Base-by-base conservation (phyloP, 2,888 invertebrate species). In the Gisinianus flammeolus region DNA sequence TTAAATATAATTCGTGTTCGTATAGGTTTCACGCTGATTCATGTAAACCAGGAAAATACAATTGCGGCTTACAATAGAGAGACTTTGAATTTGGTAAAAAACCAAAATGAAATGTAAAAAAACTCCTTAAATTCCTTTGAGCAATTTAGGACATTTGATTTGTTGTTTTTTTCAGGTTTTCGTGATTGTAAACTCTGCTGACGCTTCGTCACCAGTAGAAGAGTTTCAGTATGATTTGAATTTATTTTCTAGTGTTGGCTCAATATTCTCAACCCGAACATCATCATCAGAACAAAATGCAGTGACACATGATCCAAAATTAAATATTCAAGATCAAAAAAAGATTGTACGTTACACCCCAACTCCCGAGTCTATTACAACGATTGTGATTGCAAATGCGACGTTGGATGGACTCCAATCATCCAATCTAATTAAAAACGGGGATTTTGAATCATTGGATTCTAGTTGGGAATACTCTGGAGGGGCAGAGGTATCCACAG, bases 11-110 rank as follows among this genome's bases (percentile, higher is more conserved):
- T 66, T 44, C 6, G 1, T 24, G 56, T 62, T 2, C 19, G 0
- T 19, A 35, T n/a, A 84, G 84, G 84, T 12, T 82, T 69, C 58
- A 75, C 79, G 26, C 67, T 84, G n/a, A 56, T 84, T 35, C 64
- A 76, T 2, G 58, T 79, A 4, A 83, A 78, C n/a, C 78, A 83
- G 30, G 69, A 67, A 12, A 76, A 82, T 28, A 71, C 83, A 3
- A 19, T 84, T 12, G 83, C 82, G 6, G 82, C 84, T 31, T 77
- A 79, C 10, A 73, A 79, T 12, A 58, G 22, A 3, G 19, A 58
- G 0, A 44, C 30, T 52, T 19, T 33, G 12, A 44, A 2, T 58
- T 62, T 76, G 70, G 76, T 76, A 58, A 2, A 44, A 12, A 19
- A 3, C 5, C 26, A n/a, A n/a, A n/a, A 70, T 26, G 28, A 35